Conservation (phyloP, 2,888 invertebrate genomes). For the Selenia dentaria region DNA sequence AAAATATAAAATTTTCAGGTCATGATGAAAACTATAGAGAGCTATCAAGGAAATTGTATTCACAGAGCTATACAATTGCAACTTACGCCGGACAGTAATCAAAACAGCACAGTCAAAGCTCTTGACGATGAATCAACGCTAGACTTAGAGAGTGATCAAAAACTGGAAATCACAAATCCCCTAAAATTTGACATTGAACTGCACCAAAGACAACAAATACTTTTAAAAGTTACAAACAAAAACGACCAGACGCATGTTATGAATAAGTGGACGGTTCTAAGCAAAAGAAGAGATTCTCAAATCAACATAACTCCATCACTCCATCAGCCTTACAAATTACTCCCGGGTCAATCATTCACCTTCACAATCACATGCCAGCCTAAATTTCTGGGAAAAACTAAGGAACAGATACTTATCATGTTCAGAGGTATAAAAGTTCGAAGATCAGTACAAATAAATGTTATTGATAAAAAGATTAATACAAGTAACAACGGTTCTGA, state of each 20-base stretch:
- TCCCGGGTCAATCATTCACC: conserved; percentile 62
- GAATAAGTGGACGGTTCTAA: conserved; percentile 77
- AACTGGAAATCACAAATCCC: conserved; percentile 81
- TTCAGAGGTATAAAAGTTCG: conserved; percentile 86
- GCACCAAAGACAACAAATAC: conserved; percentile 44
- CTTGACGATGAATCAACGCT: conserved; percentile 48
- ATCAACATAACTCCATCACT: conserved; percentile 68
- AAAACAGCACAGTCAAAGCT: conserved; percentile 9
- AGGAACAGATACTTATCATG: conserved; percentile 85
- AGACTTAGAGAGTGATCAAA: conserved; percentile 69
- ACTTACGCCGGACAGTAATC: conserved; percentile 12
- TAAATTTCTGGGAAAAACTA: conserved; percentile 85
- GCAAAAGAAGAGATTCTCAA: conserved; percentile 80
- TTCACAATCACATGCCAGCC: conserved; percentile 81
- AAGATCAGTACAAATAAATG: conserved; percentile 82
- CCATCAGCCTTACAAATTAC: conserved; percentile 56
- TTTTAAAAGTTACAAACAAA: conserved; percentile 68
- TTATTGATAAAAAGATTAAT: conserved; percentile 50
- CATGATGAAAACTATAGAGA: conserved; percentile 88
- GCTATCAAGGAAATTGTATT: conserved; percentile 83
- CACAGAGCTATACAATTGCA: conserved; percentile 85
- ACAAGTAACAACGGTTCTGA: conserved; percentile 10
- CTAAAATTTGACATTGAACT: conserved; percentile 77
- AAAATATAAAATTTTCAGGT: conserved; percentile 55
- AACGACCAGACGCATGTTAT: conserved; percentile 69